Percentiles rank a stretch among this genome's conserved stretches.
Evolutionary conservation across 2,888 invertebrate genomes (phyloP).

Genomic region (Ennomos erosarius): DNA sequence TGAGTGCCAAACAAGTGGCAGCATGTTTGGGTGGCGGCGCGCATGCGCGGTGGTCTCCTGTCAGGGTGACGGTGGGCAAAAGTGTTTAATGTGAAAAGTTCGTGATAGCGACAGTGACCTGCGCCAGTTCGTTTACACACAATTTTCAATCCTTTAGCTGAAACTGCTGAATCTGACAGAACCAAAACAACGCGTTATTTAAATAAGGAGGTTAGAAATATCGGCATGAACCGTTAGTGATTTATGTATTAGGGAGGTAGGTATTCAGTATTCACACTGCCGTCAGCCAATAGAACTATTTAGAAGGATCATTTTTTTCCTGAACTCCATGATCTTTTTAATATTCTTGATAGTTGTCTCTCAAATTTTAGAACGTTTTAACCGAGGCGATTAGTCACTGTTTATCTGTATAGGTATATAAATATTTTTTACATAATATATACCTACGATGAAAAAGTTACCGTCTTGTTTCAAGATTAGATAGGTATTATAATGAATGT

Average conservation of each 20-base stretch:
- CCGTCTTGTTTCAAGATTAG: no score
- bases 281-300: no score
- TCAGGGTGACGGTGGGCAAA: conserved; percentile 53
- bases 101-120: conserved; percentile 58
- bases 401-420: no score
- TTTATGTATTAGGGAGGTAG: neutral
- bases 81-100: conserved; percentile 71
- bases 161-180: conserved; percentile 24
- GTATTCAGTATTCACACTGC: neutral
- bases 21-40: conserved; percentile 37
- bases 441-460: no score
- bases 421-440: no score
- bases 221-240: neutral
- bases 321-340: no score
- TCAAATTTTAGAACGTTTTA: no score
- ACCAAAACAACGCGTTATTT: conserved; percentile 19
- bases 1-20: conserved; percentile 49
- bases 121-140: conserved; percentile 53
- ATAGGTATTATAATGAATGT: no score
- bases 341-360: no score
- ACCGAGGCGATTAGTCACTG: no score
- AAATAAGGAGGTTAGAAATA: conserved; percentile 5
- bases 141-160: conserved; percentile 46
- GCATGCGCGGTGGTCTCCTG: conserved; percentile 53
- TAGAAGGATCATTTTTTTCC: no score